Evolutionary conservation across 2,888 invertebrate species (phyloP).

Genomic region (Patella pellucida): DNA sequence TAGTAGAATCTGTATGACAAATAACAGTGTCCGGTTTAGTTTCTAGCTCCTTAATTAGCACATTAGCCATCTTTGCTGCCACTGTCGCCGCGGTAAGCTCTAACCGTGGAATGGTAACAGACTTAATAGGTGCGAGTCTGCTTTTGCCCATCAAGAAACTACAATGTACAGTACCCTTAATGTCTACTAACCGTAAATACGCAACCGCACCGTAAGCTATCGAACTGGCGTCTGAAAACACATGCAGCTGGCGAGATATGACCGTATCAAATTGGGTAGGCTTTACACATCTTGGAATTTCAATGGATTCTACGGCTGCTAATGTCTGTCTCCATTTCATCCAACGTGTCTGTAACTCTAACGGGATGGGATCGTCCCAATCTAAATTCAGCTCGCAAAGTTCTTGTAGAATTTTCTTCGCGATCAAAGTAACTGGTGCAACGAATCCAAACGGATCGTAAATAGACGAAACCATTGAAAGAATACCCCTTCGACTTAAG

Average conservation of each 20-base stretch:
- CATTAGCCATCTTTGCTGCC: neutral
- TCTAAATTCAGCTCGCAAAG: neutral
- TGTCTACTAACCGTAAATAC: constrained; percentile 27
- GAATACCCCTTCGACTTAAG: constrained; percentile 11
- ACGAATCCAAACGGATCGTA: constrained; percentile 15
- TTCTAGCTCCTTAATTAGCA: constrained; percentile 22
- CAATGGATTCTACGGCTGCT: neutral
- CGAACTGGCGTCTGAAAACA: constrained; percentile 32
- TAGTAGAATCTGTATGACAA: constrained; percentile 30
- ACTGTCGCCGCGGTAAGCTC: constrained; percentile 22
- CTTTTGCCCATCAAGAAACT: constrained; percentile 25
- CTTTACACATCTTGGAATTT: constrained; percentile 25
- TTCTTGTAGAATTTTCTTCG: constrained; percentile 12
- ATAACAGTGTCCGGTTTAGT: neutral
- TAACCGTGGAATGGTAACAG: constrained; percentile 9
- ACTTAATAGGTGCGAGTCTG: constrained; percentile 14
- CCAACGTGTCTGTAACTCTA: neutral
- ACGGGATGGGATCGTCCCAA: constrained; percentile 12
- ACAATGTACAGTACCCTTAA: constrained; percentile 21
- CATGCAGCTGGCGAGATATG: constrained; percentile 23
- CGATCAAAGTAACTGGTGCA: constrained; percentile 7
- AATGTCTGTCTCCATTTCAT: neutral
- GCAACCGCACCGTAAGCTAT: constrained; percentile 25
- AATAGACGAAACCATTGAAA: neutral
- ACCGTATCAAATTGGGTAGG: constrained; percentile 23